phyloP scores from a whole-genome alignment of 2,113 vertebrate genomes.

The Sinocyclocheilus anophthalmus region DNA sequence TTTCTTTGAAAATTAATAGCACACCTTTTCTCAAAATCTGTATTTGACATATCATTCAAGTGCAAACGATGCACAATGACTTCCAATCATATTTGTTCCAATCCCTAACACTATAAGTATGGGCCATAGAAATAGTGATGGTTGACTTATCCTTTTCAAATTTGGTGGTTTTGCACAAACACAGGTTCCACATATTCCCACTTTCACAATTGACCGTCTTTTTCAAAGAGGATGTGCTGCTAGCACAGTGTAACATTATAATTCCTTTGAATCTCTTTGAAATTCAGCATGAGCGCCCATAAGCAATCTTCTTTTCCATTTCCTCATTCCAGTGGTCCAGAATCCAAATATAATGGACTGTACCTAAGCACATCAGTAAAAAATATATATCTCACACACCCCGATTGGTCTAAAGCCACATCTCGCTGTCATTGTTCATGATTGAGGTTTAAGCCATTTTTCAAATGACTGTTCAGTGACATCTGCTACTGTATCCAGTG shows the following conservation, averaged over 20 bases:
- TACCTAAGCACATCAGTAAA: conserved; percentile 19
- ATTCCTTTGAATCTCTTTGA: conserved; percentile 55
- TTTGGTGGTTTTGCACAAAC: not conserved
- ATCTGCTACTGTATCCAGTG: not conserved
- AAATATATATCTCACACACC: not conserved
- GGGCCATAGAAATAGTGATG: not conserved
- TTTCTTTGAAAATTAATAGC: not conserved
- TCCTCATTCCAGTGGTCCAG: conserved; percentile 60
- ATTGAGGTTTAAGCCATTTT: conserved; percentile 23
- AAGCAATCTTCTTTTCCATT: conserved; percentile 58
- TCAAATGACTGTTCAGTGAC: conserved; percentile 16
- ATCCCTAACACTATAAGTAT: not conserved
- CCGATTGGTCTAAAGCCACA: not conserved
- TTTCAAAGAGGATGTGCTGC: conserved; percentile 38
- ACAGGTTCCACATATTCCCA: conserved; percentile 11
- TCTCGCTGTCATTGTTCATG: not conserved
- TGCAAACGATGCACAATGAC: not conserved
- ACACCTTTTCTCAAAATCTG: not conserved
- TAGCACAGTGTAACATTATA: conserved; percentile 20
- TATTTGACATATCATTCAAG: not conserved
- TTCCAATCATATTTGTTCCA: not conserved
- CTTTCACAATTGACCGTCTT: conserved; percentile 39
- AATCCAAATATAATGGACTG: conserved; percentile 62
- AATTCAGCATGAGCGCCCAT: conserved; percentile 54
- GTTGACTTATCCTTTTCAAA: not conserved